phyloP scores from a whole-genome alignment of 2,888 invertebrate species.

The Spialia ferax region DNA sequence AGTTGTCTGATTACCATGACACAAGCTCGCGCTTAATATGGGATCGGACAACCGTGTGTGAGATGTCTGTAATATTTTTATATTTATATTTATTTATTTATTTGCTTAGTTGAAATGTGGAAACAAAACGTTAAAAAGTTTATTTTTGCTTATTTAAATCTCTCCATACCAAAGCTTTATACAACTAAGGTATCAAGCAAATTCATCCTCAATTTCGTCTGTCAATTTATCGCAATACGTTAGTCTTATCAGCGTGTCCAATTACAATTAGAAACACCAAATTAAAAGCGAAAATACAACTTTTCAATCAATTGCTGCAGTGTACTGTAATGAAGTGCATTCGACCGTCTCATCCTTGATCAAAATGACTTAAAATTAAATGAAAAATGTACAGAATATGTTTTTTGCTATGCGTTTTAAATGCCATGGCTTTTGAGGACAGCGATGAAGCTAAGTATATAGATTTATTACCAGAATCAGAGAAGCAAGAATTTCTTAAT shows the following conservation, averaged over 20 bases:
- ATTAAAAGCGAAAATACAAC: conserved; percentile 24
- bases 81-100: no score
- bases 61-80: no score
- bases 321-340: conserved; percentile 38
- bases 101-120: no score
- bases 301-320: conserved; percentile 37
- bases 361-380: conserved; percentile 29
- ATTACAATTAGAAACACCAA: conserved; percentile 14
- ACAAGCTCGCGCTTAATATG: no score
- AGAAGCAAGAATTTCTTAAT: conserved; percentile 68
- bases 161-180: no score
- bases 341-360: neutral
- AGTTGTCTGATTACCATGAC: no score
- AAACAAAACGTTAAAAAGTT: no score
- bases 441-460: conserved; percentile 66
- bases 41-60: no score
- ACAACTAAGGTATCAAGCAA: neutral
- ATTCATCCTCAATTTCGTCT: conserved; percentile 1
- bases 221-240: conserved; percentile 9
- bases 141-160: neutral
- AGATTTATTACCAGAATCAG: conserved; percentile 66
- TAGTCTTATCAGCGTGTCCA: conserved; percentile 24
- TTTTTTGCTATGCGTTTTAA: conserved; percentile 11
- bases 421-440: conserved; percentile 39
- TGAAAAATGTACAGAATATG: conserved; percentile 24